A percentile compares a stretch with the other conserved stretches of the same genome.
Evolutionary conservation across 2,113 vertebrate species (phyloP).

Genomic region (Stigmatopora argus): DNA sequence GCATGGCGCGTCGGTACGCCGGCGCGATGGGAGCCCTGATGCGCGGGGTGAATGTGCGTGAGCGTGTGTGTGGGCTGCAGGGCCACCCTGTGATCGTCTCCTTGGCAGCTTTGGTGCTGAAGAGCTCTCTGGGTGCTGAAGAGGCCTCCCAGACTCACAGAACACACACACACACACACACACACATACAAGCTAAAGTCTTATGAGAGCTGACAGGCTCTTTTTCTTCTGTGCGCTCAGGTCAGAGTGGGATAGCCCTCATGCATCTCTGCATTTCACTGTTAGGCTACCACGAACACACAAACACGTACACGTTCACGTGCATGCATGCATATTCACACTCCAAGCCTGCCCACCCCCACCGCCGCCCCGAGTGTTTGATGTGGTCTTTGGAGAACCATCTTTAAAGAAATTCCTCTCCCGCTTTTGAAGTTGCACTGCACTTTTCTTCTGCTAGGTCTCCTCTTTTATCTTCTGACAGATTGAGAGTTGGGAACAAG

Average conservation of each 20-base stretch:
- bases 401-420: constrained; percentile 67
- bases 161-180: constrained; percentile 34
- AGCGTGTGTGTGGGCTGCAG: constrained; percentile 63
- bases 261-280: constrained; percentile 47
- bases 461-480: constrained; percentile 64
- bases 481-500: constrained; percentile 50
- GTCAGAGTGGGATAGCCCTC: constrained; percentile 42
- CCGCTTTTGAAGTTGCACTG: constrained; percentile 70
- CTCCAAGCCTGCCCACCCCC: constrained; percentile 11
- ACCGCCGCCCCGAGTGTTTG: constrained; percentile 57
- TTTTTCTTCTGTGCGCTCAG: constrained; percentile 39
- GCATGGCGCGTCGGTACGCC: constrained; percentile 18
- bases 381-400: constrained; percentile 71
- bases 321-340: constrained; percentile 12
- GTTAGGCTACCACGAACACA: constrained; percentile 33
- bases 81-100: constrained; percentile 62
- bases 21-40: constrained; percentile 39
- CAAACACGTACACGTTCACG: constrained; percentile 18
- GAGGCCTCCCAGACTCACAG: constrained; percentile 47
- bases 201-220: constrained; percentile 62
- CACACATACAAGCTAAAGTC: constrained; percentile 29
- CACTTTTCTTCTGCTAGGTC: constrained; percentile 45
- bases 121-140: constrained; percentile 60
- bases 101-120: constrained; percentile 56
- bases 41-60: constrained; percentile 57